Percentiles rank a stretch among this genome's conserved stretches.
These are phyloP conservation scores for Gymnothorax javanicus DNA, from an alignment of 2,797 vertebrate species.

Conservation along the genomic window DNA sequence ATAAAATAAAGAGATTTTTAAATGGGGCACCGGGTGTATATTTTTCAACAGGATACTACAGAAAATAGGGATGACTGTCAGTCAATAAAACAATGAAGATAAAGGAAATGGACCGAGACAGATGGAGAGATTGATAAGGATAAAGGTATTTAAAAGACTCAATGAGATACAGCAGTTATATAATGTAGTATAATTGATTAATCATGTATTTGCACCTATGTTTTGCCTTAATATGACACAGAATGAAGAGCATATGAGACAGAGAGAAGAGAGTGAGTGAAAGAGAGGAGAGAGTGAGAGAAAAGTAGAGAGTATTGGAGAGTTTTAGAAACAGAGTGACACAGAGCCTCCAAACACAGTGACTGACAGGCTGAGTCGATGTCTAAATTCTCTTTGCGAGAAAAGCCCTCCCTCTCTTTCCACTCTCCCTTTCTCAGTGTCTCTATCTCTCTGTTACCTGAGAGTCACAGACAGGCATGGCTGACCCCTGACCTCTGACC, in stretches of 20 bases:
- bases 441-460: conserved; percentile 33
- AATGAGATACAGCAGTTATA: background rate
- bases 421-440: background rate
- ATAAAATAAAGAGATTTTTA: background rate
- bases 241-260: background rate
- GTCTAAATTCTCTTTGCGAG: conserved; percentile 17
- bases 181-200: background rate
- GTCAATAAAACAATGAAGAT: background rate
- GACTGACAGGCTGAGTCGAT: conserved; percentile 23
- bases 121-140: background rate
- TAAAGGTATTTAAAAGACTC: background rate
- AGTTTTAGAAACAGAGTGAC: background rate
- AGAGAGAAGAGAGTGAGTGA: conserved; percentile 5
- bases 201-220: background rate
- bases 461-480: conserved; percentile 26
- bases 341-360: background rate
- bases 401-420: background rate
- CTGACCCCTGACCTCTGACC: conserved; percentile 38
- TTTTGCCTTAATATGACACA: background rate
- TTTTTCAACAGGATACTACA: background rate
- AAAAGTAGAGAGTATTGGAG: background rate
- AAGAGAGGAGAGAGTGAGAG: background rate
- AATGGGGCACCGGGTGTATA: background rate
- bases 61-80: background rate
- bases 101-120: background rate